A percentile compares a stretch with the other conserved stretches of the same genome.
Conservation (phyloP, 2,797 vertebrate genomes). For the Molossus molossus region DNA sequence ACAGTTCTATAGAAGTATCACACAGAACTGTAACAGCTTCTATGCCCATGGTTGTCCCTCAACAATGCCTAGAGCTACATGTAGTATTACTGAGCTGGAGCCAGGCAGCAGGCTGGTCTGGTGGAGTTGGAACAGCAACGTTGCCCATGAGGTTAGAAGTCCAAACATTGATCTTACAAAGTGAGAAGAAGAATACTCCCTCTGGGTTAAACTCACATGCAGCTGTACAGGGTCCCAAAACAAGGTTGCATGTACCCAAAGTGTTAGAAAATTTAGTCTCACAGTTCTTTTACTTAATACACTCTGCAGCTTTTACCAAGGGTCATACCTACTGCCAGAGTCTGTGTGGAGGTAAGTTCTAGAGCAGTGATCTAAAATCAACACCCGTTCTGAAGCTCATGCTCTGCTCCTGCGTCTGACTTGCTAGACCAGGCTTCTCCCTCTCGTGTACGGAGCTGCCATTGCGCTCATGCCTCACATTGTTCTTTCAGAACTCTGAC, state of each 20-base stretch:
- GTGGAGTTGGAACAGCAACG: not conserved
- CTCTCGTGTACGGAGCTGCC: not conserved
- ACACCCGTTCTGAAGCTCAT: not conserved
- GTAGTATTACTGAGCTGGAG: not conserved
- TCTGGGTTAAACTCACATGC: not conserved
- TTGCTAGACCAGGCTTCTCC: not conserved
- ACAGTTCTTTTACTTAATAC: not conserved
- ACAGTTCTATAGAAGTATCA: not conserved
- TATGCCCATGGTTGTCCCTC: not conserved
- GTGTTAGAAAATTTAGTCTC: not conserved
- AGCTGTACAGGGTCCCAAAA: not conserved
- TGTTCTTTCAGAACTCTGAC: not conserved
- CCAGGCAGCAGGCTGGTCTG: not conserved
- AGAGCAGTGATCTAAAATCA: not conserved
- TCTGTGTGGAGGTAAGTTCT: not conserved
- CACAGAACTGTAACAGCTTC: not conserved
- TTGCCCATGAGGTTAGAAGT: not conserved
- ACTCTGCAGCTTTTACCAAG: not conserved
- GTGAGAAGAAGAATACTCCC: not conserved
- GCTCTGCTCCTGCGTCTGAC: not conserved
- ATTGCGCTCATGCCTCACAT: not conserved
- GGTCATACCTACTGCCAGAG: not conserved
- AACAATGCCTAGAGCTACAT: not conserved
- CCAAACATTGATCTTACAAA: not conserved
- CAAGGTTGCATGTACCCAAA: not conserved